A percentile compares a stretch with the other conserved stretches of the same genome.
Conservation (phyloP, 2,888 invertebrate genomes). For the Drosophila helvetica region DNA sequence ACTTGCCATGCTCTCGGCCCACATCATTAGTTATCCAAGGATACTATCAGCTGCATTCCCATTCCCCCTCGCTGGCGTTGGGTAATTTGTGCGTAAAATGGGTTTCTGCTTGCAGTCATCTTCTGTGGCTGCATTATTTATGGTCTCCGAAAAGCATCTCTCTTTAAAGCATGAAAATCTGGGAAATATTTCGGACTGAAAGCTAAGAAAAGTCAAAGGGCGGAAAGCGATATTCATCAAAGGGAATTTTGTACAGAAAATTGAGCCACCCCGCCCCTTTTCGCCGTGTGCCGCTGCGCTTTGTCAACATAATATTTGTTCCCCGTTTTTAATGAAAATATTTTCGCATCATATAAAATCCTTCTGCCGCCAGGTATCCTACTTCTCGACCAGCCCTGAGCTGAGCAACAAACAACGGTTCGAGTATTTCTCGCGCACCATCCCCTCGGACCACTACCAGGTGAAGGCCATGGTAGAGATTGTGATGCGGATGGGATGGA, state of each 20-base stretch:
- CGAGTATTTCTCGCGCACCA: constrained; percentile 96
- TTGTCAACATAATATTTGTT: constrained; percentile 2
- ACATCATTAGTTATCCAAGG: not conserved
- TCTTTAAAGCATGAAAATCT: not conserved
- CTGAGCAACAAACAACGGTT: constrained; percentile 97
- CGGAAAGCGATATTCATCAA: not conserved
- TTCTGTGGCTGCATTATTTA: constrained; percentile 30
- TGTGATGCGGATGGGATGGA: constrained; percentile 93
- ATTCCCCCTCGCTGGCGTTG: too few relatives aligned
- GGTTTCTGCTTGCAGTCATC: constrained; percentile 36
- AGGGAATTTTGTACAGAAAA: not conserved
- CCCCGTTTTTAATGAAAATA: constrained; percentile 3
- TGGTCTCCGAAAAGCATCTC: constrained; percentile 2
- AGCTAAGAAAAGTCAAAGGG: not conserved
- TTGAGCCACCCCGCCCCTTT: not conserved
- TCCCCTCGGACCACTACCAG: constrained; percentile 97
- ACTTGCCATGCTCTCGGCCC: constrained; percentile 2
- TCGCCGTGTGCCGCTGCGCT: not conserved
- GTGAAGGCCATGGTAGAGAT: constrained; percentile 98
- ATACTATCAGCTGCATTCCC: not conserved
- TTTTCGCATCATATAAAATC: constrained; percentile 11
- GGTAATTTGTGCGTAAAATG: constrained; percentile 61
- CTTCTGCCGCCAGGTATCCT: constrained; percentile 90
- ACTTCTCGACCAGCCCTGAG: constrained; percentile 97
- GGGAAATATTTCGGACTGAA: not conserved